Evolutionary conservation across 2,888 invertebrate species (phyloP), one percentile per base, ranked within the genome.

Genomic region (Pilophorus perplexus): DNA sequence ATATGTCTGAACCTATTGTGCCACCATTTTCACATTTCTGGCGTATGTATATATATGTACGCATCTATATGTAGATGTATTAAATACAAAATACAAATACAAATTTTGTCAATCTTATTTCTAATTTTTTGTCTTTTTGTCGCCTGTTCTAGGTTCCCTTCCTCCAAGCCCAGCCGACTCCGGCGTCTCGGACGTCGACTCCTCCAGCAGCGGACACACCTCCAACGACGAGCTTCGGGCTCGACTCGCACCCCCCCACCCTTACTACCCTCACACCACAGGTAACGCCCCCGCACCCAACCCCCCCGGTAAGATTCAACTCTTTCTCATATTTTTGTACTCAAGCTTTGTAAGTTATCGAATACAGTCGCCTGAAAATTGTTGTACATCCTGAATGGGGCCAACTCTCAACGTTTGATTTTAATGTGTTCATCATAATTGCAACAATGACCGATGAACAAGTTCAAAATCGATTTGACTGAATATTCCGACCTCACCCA

Each of bases 111-210:
- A n/a, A n/a, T n/a, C n/a, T n/a, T n/a, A n/a, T n/a, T n/a, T n/a
- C n/a, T n/a, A n/a, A n/a, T n/a, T n/a, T n/a, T n/a, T n/a, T n/a
- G n/a, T n/a, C n/a, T n/a, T n/a, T n/a, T n/a, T n/a, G n/a, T n/a
- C n/a, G n/a, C n/a, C n/a, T n/a, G n/a, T n/a, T n/a, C n/a, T 81
- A 90, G 95, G 94, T 78, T 95, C 95, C 74, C 86, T 96, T 77
- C 96, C 96, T 71, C 95, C 96, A 64, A 95, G 94, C 78, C 96
- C 96, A 71, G 95, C 95, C 62, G 96, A 97, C 83, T 94, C 93
- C 77, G 96, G 96, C 70, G 95, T 96, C 60, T 94, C 93, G 67
- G 96, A 96, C 80, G 93, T 96, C 74, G 96, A 96, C 80, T 93
- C 93, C 73, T 93, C 93, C 71, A 93, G 88, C 70, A 79, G 79